A percentile compares a stretch with the other conserved stretches of the same genome.
phyloP scores from a whole-genome alignment of 1,140 invertebrate genomes.

The Plectus sambesii region DNA sequence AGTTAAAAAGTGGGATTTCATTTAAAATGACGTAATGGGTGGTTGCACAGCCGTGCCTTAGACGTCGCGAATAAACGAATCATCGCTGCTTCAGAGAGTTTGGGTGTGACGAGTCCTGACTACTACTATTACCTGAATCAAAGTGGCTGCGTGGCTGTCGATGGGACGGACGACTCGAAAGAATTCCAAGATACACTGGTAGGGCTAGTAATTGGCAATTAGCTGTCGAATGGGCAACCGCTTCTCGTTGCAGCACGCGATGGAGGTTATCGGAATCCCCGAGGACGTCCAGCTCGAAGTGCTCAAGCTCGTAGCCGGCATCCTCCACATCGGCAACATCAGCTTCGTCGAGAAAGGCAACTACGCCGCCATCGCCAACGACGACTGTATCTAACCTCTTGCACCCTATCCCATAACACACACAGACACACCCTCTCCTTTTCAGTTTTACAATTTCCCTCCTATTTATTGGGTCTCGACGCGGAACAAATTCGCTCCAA shows the following conservation, averaged over 20 bases:
- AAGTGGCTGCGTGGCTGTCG: conserved; percentile 56
- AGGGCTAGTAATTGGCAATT: conserved; percentile 16
- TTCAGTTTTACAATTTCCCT: conserved; percentile 58
- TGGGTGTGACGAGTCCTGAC: conserved; percentile 56
- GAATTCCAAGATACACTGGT: conserved; percentile 62
- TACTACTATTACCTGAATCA: conserved; percentile 60
- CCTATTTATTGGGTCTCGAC: conserved; percentile 57
- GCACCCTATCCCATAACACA: too few species aligned
- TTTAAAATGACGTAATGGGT: too few species aligned
- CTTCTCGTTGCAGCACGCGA: conserved; percentile 52
- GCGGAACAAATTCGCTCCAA: conserved; percentile 55
- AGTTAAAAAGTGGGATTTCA: too few species aligned
- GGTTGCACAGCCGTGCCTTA: too few species aligned
- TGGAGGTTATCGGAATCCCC: conserved; percentile 58
- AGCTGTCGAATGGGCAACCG: conserved; percentile 4
- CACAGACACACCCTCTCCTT: too few species aligned
- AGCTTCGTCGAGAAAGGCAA: conserved; percentile 56
- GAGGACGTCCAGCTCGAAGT: conserved; percentile 55
- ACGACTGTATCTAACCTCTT: conserved; percentile 50
- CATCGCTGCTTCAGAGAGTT: conserved; percentile 43
- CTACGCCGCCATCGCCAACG: conserved; percentile 56
- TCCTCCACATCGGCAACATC: conserved; percentile 63
- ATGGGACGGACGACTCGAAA: conserved; percentile 59
- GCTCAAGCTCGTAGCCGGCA: conserved; percentile 56
- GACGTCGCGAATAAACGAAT: too few species aligned